Base-by-base conservation (phyloP, 2,888 invertebrate species). In the Carabus problematicus region DNA sequence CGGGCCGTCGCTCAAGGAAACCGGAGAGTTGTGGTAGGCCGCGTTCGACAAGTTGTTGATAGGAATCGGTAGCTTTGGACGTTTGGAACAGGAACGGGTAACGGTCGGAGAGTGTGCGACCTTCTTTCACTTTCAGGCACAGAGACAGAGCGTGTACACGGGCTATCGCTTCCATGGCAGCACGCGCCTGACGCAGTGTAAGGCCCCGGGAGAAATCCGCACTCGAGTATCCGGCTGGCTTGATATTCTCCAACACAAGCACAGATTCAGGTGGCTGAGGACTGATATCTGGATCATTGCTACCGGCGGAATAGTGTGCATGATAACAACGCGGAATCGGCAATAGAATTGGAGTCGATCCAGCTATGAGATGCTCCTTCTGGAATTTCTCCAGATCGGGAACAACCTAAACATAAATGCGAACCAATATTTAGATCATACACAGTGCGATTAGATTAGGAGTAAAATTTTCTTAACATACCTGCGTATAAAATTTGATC, bases 401-500 rank as follows among this genome's bases (percentile, higher is more conserved):
- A 40, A 91, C 85, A 14, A 90, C 89, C 84, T 92, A 11, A 11
- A 56, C n/a, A 56, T 19, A n/a, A 29, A 29, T 18, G 9, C 16
- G 14, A 11, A n/a, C 8, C 18, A 7, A 55, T 8, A 29, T 8
- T 16, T 8, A 16, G 18, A 45, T 45, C 8, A 19, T 54, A 8
- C 18, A 14, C 4, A 54, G 18, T 7, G 12, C n/a, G 54, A 54
- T 55, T 29, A 19, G 8, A 8, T 54, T 16, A 4, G 11, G 8
- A 16, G 8, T 54, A 54, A 45, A 45, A 45, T 45, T 12, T 12
- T 11, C 45, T 8, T 11, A 41, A 77, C 77, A 87, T 76, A 92
- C 88, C 84, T 91, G 89, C 0, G 91, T 92, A 79, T 93, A 93
- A 82, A 93, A 93, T 73, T 91, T 87, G 75, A 93, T 92, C 82